Base-by-base conservation (phyloP, 2,888 invertebrate species). In the Andrena praecox region DNA sequence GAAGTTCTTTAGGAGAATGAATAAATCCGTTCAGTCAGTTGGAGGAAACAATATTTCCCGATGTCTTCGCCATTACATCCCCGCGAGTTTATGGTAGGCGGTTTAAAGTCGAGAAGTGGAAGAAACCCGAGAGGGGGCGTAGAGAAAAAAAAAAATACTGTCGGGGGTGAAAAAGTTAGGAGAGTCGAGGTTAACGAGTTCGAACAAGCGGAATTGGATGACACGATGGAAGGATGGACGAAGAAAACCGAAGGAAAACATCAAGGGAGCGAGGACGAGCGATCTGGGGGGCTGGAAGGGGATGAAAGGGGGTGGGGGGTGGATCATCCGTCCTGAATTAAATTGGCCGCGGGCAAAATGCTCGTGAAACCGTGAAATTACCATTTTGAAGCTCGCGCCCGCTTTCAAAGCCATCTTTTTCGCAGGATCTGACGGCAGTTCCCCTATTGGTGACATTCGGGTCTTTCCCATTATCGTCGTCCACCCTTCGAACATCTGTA, bases 281-380 rank as follows among this genome's bases (percentile, higher is more conserved):
- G n/a, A 50, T 50, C n/a, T 12, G 16, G 29, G 2, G 50, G 3
- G 29, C n/a, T 24, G 52, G 6, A 10, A 1, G 64, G 33, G 60
- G 3, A 35, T 16, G 42, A 42, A 16, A 16, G 16, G 74, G 62
- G 31, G 77, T 63, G 70, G 78, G 29, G 73, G 62, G 48, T 76
- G 85, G 89, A 90, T 90, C 90, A 90, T 90, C 85, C 86, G 82
- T 87, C 87, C 81, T 76, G 89, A 90, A 89, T 89, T 84, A 89
- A 89, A 90, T 90, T 88, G 89, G 85, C 88, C 86, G 84, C 86
- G 77, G 85, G 88, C 72, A 80, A 77, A 85, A 87, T 88, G 87
- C 85, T 88, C 89, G 84, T 68, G 84, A 86, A 83, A 70, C 72
- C 83, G 87, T 89, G 83, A 88, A 86, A 89, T 88, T 88, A 88